These are phyloP conservation scores for Cecidostiba fungosa DNA, from an alignment of 2,888 invertebrate species.

Conservation along the genomic window DNA sequence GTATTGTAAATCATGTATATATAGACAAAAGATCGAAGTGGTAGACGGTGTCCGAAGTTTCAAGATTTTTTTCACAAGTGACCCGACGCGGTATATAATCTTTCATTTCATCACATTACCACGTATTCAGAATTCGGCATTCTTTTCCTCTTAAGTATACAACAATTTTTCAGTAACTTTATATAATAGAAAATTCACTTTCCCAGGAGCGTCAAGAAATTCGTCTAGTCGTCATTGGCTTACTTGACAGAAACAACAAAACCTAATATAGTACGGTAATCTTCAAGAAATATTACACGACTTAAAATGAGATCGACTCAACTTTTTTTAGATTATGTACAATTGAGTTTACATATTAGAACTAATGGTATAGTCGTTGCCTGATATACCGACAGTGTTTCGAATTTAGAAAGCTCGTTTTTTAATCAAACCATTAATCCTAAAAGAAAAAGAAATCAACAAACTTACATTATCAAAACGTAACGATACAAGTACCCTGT, in stretches of 20 bases:
- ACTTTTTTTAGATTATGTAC: not conserved
- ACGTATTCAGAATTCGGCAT: not conserved
- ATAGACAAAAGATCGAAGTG: constrained; percentile 58
- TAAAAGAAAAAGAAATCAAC: not conserved
- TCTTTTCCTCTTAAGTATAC: constrained; percentile 35
- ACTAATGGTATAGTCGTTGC: not conserved
- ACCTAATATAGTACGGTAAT: not conserved
- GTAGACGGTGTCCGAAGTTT: constrained; percentile 64
- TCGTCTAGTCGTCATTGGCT: constrained; percentile 60
- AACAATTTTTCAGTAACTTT: constrained; percentile 40
- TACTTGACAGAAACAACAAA: constrained; percentile 45
- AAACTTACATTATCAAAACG: not conserved
- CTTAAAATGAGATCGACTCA: not conserved
- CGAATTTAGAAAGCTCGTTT: not conserved
- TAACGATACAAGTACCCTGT: not conserved
- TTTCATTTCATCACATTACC: constrained; percentile 39
- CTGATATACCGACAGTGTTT: not conserved
- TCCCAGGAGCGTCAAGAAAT: constrained; percentile 53
- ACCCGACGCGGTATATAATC: constrained; percentile 20
- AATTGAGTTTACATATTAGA: not conserved
- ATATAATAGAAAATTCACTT: constrained; percentile 35
- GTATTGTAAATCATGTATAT: not conserved
- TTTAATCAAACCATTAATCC: not conserved
- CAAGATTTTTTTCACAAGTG: constrained; percentile 39
- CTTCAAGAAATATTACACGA: not conserved